A percentile compares a stretch with the other conserved stretches of the same genome.
Conservation (phyloP, 2,113 vertebrate genomes). For the Apaloderma vittatum region DNA sequence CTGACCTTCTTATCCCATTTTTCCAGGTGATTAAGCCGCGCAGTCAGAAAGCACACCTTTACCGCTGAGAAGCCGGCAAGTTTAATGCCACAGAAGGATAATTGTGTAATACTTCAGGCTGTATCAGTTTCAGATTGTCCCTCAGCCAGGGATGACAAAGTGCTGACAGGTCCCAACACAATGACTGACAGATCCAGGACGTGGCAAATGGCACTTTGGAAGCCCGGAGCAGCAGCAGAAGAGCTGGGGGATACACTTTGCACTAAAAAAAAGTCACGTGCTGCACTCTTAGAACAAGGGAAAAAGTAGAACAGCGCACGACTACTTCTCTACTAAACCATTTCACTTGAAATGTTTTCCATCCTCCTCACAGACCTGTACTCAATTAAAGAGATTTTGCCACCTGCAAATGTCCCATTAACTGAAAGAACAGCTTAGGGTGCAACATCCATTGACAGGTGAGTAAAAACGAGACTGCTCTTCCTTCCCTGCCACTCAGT, state of each 20-base stretch:
- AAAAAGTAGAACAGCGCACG: background rate
- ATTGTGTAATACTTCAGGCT: background rate
- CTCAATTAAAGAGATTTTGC: background rate
- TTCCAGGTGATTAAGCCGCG: constrained; percentile 25
- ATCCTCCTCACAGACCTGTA: background rate
- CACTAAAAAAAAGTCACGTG: background rate
- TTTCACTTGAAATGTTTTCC: background rate
- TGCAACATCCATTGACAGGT: background rate
- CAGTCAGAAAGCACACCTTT: background rate
- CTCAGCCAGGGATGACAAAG: background rate
- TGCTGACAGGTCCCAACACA: constrained; percentile 11
- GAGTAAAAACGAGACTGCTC: background rate
- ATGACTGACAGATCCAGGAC: constrained; percentile 68
- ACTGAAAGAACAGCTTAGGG: background rate
- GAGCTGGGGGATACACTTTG: background rate
- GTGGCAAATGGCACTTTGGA: background rate
- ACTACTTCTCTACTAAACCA: background rate
- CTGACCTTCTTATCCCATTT: constrained; percentile 1
- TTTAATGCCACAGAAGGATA: constrained; percentile 7
- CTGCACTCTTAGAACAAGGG: background rate
- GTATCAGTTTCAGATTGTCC: background rate
- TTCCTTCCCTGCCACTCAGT: background rate
- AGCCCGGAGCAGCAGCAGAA: constrained; percentile 1
- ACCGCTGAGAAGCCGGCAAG: constrained; percentile 22
- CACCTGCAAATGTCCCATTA: background rate